These are phyloP conservation scores for Drosophila sp. DNA, from an alignment of 1,140 invertebrate species.

Conservation along the genomic window DNA sequence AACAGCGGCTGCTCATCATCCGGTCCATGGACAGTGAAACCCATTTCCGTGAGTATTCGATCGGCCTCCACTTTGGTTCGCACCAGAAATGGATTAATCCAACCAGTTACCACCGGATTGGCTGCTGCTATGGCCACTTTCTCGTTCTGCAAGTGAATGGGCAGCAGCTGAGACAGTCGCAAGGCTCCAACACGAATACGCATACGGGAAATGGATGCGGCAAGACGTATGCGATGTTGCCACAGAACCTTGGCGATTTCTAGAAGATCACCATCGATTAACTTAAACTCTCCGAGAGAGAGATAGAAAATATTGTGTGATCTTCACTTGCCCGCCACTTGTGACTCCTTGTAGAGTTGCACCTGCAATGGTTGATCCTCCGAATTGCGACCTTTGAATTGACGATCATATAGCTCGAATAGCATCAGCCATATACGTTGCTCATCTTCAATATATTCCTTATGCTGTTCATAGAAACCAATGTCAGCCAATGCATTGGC, in stretches of 20 bases:
- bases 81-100: conserved; percentile 89
- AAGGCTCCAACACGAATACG: conserved; percentile 88
- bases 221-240: conserved; percentile 86
- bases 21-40: conserved; percentile 72
- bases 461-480: conserved; percentile 86
- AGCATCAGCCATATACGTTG: conserved; percentile 86
- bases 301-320: neutral
- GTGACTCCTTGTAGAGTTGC: conserved; percentile 82
- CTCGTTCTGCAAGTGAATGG: conserved; percentile 87
- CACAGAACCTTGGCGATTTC: conserved; percentile 86
- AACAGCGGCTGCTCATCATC: conserved; percentile 78
- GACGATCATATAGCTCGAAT: conserved; percentile 86
- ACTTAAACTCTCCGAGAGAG: neutral
- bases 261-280: neutral
- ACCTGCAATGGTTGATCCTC: conserved; percentile 73
- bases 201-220: conserved; percentile 88
- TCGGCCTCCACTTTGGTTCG: conserved; percentile 59
- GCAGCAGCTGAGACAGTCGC: conserved; percentile 87
- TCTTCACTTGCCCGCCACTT: conserved; percentile 75
- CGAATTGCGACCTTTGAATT: conserved; percentile 84
- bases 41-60: conserved; percentile 57
- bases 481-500: conserved; percentile 87
- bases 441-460: conserved; percentile 80
- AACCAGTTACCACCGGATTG: conserved; percentile 87
- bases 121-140: conserved; percentile 85